Evolutionary conservation across 2,113 vertebrate species (phyloP).

Genomic region (Neolamprologus modestus): DNA sequence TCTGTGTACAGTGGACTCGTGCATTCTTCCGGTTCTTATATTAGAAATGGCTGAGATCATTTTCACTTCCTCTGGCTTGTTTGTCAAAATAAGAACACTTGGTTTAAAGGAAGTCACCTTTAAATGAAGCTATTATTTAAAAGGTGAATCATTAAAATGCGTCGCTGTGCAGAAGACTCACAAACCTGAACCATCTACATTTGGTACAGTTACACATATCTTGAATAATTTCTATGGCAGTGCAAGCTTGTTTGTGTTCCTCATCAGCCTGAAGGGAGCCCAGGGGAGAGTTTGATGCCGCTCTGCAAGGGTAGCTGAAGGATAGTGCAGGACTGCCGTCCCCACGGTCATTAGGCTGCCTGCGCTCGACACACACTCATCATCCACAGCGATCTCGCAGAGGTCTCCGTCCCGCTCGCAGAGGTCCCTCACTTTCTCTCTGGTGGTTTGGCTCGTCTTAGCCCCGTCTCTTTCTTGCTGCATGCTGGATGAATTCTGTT

Average conservation of each 20-base stretch:
- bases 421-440: neutral
- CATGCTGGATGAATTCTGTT: constrained; percentile 20
- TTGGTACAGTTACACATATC: neutral
- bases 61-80: fast-evolving
- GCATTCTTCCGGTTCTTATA: neutral
- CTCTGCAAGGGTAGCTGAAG: constrained; percentile 49
- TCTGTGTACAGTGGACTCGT: neutral
- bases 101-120: neutral
- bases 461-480: neutral
- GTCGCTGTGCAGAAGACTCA: neutral
- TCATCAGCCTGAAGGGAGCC: neutral
- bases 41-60: neutral
- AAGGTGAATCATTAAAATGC: neutral
- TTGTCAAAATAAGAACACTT: neutral
- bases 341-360: constrained; percentile 40
- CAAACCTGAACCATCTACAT: neutral
- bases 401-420: neutral
- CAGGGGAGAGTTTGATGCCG: constrained; percentile 23
- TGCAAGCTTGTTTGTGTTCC: neutral
- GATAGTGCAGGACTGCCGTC: constrained; percentile 24
- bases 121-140: neutral
- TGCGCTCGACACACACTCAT: neutral
- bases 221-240: constrained; percentile 3
- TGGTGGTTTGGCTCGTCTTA: neutral
- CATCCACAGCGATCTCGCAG: neutral